Conservation (phyloP, 2,113 vertebrate genomes). For the Xerus inauris region DNA sequence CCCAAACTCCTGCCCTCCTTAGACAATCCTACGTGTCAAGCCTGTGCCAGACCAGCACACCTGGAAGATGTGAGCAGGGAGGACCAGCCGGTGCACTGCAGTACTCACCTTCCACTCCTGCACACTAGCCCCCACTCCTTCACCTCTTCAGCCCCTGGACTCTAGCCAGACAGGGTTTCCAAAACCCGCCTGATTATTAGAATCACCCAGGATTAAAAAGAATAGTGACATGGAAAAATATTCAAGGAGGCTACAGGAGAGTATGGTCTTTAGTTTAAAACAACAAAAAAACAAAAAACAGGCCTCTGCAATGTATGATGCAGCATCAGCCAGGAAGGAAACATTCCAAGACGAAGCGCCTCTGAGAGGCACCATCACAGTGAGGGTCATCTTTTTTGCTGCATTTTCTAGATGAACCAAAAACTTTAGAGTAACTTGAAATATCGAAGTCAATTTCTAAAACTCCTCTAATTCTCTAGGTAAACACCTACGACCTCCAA, state of each 20-base stretch:
- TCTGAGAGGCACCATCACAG: neutral
- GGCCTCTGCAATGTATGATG: neutral
- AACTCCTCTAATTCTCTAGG: neutral
- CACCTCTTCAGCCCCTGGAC: conserved; percentile 38
- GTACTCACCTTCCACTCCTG: conserved; percentile 61
- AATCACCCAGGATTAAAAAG: neutral
- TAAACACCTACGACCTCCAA: conserved; percentile 14
- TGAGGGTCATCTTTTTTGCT: neutral
- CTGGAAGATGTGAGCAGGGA: neutral
- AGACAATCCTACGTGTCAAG: conserved; percentile 6
- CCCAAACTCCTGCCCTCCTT: conserved; percentile 35
- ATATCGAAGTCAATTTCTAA: neutral
- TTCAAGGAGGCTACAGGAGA: neutral
- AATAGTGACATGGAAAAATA: conserved; percentile 3
- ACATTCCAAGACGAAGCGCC: neutral
- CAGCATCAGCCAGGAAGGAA: neutral
- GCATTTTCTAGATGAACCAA: neutral
- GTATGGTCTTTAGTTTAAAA: neutral
- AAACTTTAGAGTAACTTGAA: neutral
- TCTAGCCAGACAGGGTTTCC: conserved; percentile 38
- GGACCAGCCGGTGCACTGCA: neutral
- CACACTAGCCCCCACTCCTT: neutral
- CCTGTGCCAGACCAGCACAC: neutral
- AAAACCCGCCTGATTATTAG: conserved; percentile 15
- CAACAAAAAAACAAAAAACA: neutral